Evolutionary conservation across 23 tunicate species (phyloP).

Genomic region (Diplosoma virens): DNA sequence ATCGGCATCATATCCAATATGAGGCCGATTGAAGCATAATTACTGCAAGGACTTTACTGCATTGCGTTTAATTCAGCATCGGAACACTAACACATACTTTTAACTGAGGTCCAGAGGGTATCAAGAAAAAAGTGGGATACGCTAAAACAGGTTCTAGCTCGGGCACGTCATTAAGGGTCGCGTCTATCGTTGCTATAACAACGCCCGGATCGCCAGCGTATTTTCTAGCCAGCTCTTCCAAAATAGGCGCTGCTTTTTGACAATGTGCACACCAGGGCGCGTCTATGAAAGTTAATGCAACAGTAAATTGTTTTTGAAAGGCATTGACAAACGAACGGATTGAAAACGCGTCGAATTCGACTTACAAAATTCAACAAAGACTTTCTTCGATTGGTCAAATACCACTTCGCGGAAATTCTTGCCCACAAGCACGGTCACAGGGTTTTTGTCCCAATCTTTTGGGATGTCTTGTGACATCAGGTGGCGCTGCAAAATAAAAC

Average conservation of each 20-base stretch:
- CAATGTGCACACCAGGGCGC: slow-evolving; percentile 93
- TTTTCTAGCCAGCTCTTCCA: slow-evolving; percentile 47
- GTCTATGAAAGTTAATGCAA: slow-evolving; percentile 43
- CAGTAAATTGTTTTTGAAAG: neutral
- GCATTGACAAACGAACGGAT: neutral
- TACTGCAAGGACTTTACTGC: neutral
- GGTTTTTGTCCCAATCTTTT: slow-evolving; percentile 83
- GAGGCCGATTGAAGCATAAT: neutral
- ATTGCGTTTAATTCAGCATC: neutral
- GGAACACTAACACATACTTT: slow-evolving; percentile 18
- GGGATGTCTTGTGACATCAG: slow-evolving; percentile 92
- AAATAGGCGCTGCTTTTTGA: slow-evolving; percentile 44
- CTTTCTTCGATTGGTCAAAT: slow-evolving; percentile 89
- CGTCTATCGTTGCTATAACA: slow-evolving; percentile 90
- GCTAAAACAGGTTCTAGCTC: slow-evolving; percentile 78
- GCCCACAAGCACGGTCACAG: slow-evolving; percentile 88
- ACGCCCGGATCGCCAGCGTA: slow-evolving; percentile 49
- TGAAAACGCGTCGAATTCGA: neutral
- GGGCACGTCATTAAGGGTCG: slow-evolving; percentile 81
- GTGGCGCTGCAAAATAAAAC: slow-evolving; percentile 54
- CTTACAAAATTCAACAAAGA: slow-evolving; percentile 99
- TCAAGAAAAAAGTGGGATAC: slow-evolving; percentile 88
- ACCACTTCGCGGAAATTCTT: slow-evolving; percentile 93
- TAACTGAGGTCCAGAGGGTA: slow-evolving; percentile 54
- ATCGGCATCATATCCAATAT: too few relatives aligned